These are phyloP conservation scores for Chorisops tibialis DNA, from an alignment of 2,888 invertebrate genomes.

Conservation along the genomic window DNA sequence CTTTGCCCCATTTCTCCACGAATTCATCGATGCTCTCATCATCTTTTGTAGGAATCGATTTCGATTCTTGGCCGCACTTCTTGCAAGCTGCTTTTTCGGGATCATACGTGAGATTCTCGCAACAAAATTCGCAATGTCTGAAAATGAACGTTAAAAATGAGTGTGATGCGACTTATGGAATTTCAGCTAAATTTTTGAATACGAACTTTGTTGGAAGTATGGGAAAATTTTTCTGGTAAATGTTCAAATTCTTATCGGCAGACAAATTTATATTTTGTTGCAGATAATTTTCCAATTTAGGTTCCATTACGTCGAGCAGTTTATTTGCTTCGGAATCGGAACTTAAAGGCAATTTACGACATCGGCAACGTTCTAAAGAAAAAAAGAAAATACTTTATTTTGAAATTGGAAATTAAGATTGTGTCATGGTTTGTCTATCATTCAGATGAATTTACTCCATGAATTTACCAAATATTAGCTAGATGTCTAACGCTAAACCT, in stretches of 20 bases:
- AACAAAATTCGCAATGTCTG: neutral
- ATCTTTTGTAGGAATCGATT: too few species aligned
- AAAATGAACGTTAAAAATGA: neutral
- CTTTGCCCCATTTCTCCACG: neutral
- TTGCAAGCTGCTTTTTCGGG: neutral
- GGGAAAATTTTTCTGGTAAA: neutral
- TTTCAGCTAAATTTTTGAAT: neutral
- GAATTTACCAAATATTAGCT: too few species aligned
- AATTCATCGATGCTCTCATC: neutral
- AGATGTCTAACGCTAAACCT: too few species aligned
- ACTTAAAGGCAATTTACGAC: neutral
- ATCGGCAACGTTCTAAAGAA: neutral
- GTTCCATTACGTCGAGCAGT: neutral
- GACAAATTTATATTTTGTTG: too few species aligned
- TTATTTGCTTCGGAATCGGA: neutral
- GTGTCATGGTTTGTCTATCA: too few species aligned
- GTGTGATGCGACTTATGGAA: neutral
- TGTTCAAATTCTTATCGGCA: too few species aligned
- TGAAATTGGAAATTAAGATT: too few species aligned
- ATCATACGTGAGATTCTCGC: neutral
- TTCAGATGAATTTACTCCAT: too few species aligned
- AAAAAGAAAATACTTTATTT: too few species aligned
- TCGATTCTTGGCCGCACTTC: neutral
- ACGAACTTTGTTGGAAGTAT: neutral
- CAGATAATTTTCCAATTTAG: neutral